Percentiles rank a stretch among this genome's conserved stretches.
Conservation (phyloP, 2,113 vertebrate genomes). For the Misgurnus anguillicaudatus region DNA sequence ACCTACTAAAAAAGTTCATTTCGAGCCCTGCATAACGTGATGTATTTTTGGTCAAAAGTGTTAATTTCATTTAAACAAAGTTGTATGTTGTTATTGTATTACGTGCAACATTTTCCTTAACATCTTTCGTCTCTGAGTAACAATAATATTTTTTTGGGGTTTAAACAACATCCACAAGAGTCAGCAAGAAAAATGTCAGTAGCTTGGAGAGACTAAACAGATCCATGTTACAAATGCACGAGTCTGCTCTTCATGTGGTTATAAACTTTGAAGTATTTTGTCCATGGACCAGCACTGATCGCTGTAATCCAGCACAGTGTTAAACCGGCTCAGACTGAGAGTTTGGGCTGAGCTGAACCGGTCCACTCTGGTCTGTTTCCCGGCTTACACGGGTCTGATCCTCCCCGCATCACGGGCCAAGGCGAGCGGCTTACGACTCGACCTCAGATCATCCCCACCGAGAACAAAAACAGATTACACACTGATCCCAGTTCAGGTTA, state of each 20-base stretch:
- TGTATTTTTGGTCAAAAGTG: too few relatives aligned
- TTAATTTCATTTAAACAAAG: too few relatives aligned
- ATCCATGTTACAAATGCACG: not conserved
- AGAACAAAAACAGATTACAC: slow-evolving; percentile 41
- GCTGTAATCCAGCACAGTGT: not conserved
- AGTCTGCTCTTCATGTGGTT: slow-evolving; percentile 6
- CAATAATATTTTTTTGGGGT: too few relatives aligned
- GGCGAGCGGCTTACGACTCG: not conserved
- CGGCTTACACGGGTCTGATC: not conserved
- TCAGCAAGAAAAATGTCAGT: not conserved
- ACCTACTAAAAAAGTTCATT: too few relatives aligned
- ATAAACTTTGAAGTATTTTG: not conserved
- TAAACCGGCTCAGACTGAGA: not conserved
- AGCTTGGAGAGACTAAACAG: not conserved
- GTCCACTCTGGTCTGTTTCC: not conserved
- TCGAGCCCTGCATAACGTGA: too few relatives aligned
- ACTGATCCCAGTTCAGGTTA: slow-evolving; percentile 36
- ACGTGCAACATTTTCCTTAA: too few relatives aligned
- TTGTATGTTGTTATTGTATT: too few relatives aligned
- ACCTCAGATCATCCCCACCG: slow-evolving; percentile 41
- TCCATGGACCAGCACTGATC: not conserved
- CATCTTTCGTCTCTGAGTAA: too few relatives aligned
- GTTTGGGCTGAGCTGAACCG: not conserved
- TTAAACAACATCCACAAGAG: not conserved
- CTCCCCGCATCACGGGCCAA: not conserved